Evolutionary conservation across 2,797 vertebrate genomes (phyloP).

Genomic region (Benthosema pterotum): DNA sequence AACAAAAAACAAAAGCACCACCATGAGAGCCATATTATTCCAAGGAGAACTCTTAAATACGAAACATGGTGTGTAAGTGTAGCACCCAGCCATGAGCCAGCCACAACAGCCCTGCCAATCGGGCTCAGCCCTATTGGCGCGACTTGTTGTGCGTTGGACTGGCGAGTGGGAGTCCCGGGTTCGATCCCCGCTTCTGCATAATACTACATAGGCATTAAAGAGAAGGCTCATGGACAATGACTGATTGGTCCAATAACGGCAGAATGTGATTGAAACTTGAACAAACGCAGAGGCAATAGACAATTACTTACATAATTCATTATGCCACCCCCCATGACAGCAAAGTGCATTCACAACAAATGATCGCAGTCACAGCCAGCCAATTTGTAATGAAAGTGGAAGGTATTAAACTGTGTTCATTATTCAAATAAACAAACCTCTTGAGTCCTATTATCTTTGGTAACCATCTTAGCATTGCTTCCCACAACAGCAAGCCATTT

Average conservation of each 20-base stretch:
- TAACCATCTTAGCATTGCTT: constrained; percentile 10
- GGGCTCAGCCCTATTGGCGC: too few species aligned
- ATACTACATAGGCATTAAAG: neutral
- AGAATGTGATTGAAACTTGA: constrained; percentile 18
- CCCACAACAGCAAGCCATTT: neutral
- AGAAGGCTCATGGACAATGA: neutral
- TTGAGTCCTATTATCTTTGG: constrained; percentile 24
- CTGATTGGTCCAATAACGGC: constrained; percentile 6
- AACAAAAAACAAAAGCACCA: too few species aligned
- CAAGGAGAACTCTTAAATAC: too few species aligned
- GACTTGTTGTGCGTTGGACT: too few species aligned
- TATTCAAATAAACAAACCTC: constrained; percentile 29
- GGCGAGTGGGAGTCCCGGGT: too few species aligned
- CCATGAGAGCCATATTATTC: too few species aligned
- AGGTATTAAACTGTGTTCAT: constrained; percentile 49
- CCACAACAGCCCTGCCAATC: too few species aligned
- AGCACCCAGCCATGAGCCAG: too few species aligned
- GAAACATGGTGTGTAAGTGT: too few species aligned
- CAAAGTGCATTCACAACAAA: constrained; percentile 19
- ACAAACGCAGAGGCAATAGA: constrained; percentile 33
- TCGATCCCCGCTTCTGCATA: too few species aligned
- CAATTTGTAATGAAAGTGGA: constrained; percentile 26
- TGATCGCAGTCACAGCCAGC: constrained; percentile 14
- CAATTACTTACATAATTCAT: constrained; percentile 45
- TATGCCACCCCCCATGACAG: neutral